A percentile compares a stretch with the other conserved stretches of the same genome.
phyloP scores from a whole-genome alignment of 64 coral and sea anemone genomes.

The Montipora foliosa region DNA sequence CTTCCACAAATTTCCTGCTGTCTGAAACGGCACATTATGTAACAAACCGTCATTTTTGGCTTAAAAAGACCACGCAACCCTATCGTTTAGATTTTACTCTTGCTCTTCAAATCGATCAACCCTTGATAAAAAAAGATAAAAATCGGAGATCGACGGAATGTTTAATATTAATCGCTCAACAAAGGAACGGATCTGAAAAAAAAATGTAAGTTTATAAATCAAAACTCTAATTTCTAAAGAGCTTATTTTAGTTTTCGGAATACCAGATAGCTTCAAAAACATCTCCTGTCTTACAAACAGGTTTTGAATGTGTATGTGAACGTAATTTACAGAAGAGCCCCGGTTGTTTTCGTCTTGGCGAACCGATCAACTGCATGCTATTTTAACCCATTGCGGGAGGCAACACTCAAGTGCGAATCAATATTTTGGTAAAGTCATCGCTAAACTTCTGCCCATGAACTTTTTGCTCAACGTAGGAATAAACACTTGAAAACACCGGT shows the following conservation, averaged over 20 bases:
- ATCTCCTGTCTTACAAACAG: not conserved
- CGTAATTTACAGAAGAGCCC: not conserved
- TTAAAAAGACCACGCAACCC: not conserved
- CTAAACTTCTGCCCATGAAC: slow-evolving; percentile 1
- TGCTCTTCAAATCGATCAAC: not conserved
- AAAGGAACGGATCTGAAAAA: not conserved
- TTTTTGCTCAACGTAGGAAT: slow-evolving; percentile 1
- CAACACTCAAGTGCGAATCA: slow-evolving; percentile 33
- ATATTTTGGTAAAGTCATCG: slow-evolving; percentile 15
- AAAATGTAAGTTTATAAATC: no score
- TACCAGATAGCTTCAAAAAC: not conserved
- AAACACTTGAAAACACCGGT: not conserved
- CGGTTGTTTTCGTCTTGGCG: not conserved
- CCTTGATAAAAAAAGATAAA: not conserved
- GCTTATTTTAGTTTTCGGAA: not conserved
- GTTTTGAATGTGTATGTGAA: slow-evolving; percentile 2
- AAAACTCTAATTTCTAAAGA: no score
- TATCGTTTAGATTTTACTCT: not conserved
- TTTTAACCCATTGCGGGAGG: slow-evolving; percentile 36
- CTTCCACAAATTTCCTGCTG: slow-evolving; percentile 18
- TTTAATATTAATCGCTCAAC: not conserved
- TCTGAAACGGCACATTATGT: not conserved
- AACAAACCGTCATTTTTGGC: not conserved
- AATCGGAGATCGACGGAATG: not conserved
- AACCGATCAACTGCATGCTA: not conserved